Percentiles rank a stretch among this genome's conserved stretches.
phyloP scores from a whole-genome alignment of 2,797 vertebrate species.

The Rousettus madagascariensis region DNA sequence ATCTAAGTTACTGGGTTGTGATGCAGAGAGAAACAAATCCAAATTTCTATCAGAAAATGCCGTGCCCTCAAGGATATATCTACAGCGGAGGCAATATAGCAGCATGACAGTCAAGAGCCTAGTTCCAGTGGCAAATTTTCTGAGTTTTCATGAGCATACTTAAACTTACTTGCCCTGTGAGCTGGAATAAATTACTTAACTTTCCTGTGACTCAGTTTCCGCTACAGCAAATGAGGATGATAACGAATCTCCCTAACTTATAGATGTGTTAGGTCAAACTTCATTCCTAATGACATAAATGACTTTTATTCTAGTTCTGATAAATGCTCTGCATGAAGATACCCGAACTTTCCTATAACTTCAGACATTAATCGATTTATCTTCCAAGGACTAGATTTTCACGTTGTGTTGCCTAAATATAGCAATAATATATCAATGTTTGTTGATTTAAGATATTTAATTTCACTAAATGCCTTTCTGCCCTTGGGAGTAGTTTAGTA shows the following conservation, averaged over 20 bases:
- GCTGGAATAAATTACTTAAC: background rate
- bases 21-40: background rate
- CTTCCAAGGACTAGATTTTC: background rate
- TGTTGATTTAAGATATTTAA: background rate
- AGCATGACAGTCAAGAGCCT: background rate
- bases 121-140: background rate
- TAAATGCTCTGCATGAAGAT: background rate
- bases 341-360: background rate
- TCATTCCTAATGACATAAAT: background rate
- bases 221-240: background rate
- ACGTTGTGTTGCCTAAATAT: background rate
- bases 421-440: background rate
- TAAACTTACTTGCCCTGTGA: background rate
- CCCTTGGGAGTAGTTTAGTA: background rate
- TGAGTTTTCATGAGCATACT: background rate
- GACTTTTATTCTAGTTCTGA: background rate
- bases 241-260: background rate
- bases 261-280: background rate
- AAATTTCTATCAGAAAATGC: background rate
- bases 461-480: background rate
- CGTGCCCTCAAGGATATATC: rapidly evolving
- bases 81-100: rapidly evolving
- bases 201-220: background rate
- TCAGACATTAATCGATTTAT: background rate
- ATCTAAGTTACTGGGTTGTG: no score